Evolutionary conservation across 2,113 vertebrate species (phyloP), one percentile per base, ranked within the genome.

Genomic region (Chamaetylas fuelleborni): DNA sequence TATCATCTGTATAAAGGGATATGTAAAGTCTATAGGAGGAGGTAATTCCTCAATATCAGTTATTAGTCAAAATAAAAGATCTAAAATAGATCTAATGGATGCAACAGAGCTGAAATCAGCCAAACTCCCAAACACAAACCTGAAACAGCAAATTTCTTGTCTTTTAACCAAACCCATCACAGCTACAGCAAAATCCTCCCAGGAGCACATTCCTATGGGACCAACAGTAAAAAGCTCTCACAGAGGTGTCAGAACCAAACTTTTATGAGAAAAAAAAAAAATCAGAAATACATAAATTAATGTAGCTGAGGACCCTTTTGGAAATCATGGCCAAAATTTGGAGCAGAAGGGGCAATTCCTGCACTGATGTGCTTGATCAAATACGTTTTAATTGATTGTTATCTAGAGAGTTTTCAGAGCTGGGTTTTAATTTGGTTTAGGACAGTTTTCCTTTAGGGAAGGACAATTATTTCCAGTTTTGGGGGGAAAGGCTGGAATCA

Each of bases 201-300:
- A 66, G 60, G 12, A 91, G 26, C 7, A 9, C 6, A 9, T 36
- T 73, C 12, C 8, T 36, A 5, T 4, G 53, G 67, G 29, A 85
- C 1, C 14, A 31, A 1, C 7, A 8, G 29, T 6, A 26, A n/a
- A 7, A 54, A 56, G 4, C 4, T 28, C 53, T 60, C 1, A 0
- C 38, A 22, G 54, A 57, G 36, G 19, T 15, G 14, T 48, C 29
- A 80, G 66, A 40, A 80, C 8, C 14, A 20, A 20, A n/a, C 2
- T 2, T 19, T 56, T 14, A 23, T 23, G 17, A 28, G 40, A 43
- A 79, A 64, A 78, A 47, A 43, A 43, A 7, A 22, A 50, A 26
- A 48, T 50, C 25, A 58, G 33, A 40, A 92, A 77, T 10, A 14
- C 2, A 33, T 7, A 33, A 77, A 47, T 22, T 2, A 29, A 24